Evolutionary conservation across 2,888 invertebrate species (phyloP).

Genomic region (Scaptomyza tumidula): DNA sequence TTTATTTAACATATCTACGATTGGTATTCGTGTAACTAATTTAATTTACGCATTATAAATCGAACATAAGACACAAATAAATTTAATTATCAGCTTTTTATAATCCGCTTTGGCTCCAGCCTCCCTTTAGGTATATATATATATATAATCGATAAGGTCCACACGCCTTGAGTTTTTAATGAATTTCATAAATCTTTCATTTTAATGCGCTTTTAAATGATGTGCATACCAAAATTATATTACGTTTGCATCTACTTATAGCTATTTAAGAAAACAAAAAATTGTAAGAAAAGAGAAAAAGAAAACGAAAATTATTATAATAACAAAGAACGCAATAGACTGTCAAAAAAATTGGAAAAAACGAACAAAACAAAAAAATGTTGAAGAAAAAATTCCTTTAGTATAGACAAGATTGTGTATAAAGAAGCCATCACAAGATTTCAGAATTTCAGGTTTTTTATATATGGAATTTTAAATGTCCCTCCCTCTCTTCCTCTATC

Average conservation of each 20-base stretch:
- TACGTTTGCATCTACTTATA: slow-evolving; percentile 8
- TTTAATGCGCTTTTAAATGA: slow-evolving; percentile 30
- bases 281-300: slow-evolving; percentile 17
- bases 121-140: neutral
- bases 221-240: slow-evolving; percentile 22
- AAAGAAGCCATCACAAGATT: neutral
- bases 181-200: slow-evolving; percentile 36
- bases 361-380: neutral
- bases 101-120: neutral
- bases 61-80: neutral
- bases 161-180: slow-evolving; percentile 16
- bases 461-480: neutral
- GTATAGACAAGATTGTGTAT: neutral
- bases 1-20: too few species aligned
- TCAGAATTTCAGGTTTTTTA: neutral
- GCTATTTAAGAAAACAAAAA: neutral
- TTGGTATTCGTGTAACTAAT: too few species aligned
- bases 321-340: slow-evolving; percentile 6
- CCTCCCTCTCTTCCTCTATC: neutral
- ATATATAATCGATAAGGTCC: neutral
- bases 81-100: neutral
- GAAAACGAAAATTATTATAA: slow-evolving; percentile 15
- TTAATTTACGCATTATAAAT: neutral
- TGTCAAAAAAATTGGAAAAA: neutral
- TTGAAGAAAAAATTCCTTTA: neutral